A percentile compares a stretch with the other conserved stretches of the same genome.
These are phyloP conservation scores for Anoplolepis gracilipes DNA, from an alignment of 1,140 invertebrate genomes.

Conservation along the genomic window DNA sequence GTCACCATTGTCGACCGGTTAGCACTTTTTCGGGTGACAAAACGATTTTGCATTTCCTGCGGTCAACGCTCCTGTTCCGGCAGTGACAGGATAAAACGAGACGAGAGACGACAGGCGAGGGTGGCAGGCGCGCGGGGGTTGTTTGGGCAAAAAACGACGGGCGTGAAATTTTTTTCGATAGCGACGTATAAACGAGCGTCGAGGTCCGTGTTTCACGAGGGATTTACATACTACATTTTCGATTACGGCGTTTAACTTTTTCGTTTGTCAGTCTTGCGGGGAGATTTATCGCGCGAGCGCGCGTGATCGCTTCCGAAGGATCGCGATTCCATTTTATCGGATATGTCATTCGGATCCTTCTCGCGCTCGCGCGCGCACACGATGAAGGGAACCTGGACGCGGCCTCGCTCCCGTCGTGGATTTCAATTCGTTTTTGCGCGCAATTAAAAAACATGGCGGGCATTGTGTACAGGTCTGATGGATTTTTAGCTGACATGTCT, in stretches of 20 bases:
- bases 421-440: conserved; percentile 47
- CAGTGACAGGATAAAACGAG: conserved; percentile 11
- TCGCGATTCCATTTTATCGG: conserved; percentile 48
- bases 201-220: conserved; percentile 25
- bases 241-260: conserved; percentile 61
- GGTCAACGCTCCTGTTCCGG: conserved; percentile 56
- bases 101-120: not conserved
- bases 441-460: conserved; percentile 29
- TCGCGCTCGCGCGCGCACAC: no score
- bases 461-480: conserved; percentile 39
- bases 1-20: conserved; percentile 56
- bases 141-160: conserved; percentile 35
- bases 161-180: conserved; percentile 62
- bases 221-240: conserved; percentile 63
- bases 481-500: conserved; percentile 39
- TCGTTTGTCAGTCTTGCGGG: conserved; percentile 52
- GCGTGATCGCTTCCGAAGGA: conserved; percentile 33
- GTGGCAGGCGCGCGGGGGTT: not conserved
- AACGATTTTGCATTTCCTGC: conserved; percentile 61
- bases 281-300: conserved; percentile 43
- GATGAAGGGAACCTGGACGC: no score
- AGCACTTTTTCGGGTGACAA: conserved; percentile 58
- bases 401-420: not conserved
- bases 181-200: conserved; percentile 51
- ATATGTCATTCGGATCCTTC: conserved; percentile 48